Evolutionary conservation across 2,797 vertebrate species (phyloP).

Genomic region (Phylloscopus collybita): DNA sequence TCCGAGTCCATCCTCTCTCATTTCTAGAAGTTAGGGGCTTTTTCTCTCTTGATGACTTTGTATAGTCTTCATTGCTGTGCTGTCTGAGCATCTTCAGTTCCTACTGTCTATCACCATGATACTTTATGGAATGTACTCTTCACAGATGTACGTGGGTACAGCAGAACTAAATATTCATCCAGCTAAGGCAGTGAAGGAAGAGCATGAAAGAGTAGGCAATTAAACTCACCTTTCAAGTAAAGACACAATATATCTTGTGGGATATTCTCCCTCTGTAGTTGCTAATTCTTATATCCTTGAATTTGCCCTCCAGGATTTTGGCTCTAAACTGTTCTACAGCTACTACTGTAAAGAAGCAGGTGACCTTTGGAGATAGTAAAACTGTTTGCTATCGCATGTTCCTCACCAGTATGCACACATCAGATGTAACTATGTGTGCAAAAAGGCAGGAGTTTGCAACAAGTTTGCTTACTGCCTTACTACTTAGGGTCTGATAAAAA

Average conservation of each 20-base stretch:
- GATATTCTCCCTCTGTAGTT: neutral
- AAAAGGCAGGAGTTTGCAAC: neutral
- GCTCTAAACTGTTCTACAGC: neutral
- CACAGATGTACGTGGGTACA: neutral
- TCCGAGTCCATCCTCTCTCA: neutral
- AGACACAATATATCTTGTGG: neutral
- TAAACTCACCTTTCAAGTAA: neutral
- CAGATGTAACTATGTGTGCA: neutral
- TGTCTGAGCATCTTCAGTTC: neutral
- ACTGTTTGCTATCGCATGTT: neutral
- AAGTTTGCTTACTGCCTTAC: neutral
- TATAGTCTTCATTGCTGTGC: neutral
- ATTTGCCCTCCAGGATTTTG: neutral
- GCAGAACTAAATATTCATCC: neutral
- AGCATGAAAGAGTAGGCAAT: neutral
- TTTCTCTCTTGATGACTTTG: neutral
- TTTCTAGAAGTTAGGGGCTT: neutral
- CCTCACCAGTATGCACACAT: neutral
- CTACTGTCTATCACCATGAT: fast-evolving
- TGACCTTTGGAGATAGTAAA: neutral
- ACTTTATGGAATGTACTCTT: neutral
- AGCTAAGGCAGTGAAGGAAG: neutral
- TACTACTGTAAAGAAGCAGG: neutral
- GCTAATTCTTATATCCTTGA: neutral
- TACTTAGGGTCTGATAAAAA: neutral